Percentiles rank a stretch among this genome's conserved stretches.
Conservation (phyloP, 2,888 invertebrate genomes). For the Griposia aprilina region DNA sequence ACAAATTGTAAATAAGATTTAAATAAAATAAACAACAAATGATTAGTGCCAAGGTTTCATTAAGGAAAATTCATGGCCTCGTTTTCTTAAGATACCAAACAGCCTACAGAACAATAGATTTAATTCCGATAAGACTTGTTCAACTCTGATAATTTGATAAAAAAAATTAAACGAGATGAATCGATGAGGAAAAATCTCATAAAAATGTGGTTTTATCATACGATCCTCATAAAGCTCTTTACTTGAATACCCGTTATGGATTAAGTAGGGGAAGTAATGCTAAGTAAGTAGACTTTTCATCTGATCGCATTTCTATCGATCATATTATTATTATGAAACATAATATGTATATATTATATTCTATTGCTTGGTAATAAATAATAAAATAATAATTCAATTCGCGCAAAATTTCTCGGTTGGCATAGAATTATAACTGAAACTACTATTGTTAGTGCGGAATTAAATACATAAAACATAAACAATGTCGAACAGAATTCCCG, state of each 20-base stretch:
- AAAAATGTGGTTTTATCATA: slow-evolving; percentile 21
- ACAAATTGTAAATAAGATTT: slow-evolving; percentile 31
- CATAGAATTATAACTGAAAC: slow-evolving; percentile 15
- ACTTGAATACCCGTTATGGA: slow-evolving; percentile 11
- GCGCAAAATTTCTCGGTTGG: background rate
- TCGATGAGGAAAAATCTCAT: background rate
- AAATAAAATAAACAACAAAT: slow-evolving; percentile 49
- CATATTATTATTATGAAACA: background rate
- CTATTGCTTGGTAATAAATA: background rate
- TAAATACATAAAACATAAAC: slow-evolving; percentile 50
- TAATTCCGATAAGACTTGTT: slow-evolving; percentile 56
- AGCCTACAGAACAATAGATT: slow-evolving; percentile 52
- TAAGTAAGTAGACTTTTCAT: slow-evolving; percentile 1
- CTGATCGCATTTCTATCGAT: background rate
- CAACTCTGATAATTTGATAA: slow-evolving; percentile 27
- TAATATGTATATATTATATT: background rate
- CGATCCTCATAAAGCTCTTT: slow-evolving; percentile 27
- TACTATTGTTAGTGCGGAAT: slow-evolving; percentile 29
- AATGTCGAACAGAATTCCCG: slow-evolving; percentile 54
- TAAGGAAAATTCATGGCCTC: slow-evolving; percentile 67
- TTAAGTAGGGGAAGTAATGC: slow-evolving; percentile 8
- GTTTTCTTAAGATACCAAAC: slow-evolving; percentile 66
- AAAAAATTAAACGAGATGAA: slow-evolving; percentile 25
- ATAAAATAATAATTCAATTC: slow-evolving; percentile 2
- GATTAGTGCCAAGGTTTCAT: slow-evolving; percentile 71